Conservation (phyloP, 2,797 vertebrate species). For the Cossypha polioptera region DNA sequence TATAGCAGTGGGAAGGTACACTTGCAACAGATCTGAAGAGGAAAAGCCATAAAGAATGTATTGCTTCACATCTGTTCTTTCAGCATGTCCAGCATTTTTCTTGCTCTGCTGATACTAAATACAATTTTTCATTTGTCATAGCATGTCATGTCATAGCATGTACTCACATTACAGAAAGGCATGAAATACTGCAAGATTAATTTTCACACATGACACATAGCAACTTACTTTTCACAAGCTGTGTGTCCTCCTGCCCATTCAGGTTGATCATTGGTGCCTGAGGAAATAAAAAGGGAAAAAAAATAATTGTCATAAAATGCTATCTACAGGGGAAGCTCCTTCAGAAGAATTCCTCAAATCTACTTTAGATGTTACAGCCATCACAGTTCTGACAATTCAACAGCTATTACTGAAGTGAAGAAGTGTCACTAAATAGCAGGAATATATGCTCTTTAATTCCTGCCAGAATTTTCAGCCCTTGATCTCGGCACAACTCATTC, state of each 20-base stretch:
- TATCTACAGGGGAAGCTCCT: neutral
- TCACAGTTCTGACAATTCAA: neutral
- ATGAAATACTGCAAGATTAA: neutral
- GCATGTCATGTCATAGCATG: too few relatives aligned
- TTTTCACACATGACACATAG: neutral
- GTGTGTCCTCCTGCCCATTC: conserved; percentile 38
- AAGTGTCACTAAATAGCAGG: neutral
- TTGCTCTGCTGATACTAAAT: neutral
- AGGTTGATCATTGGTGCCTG: conserved; percentile 58
- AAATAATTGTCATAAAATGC: neutral
- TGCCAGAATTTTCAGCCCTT: neutral
- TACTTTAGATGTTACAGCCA: neutral
- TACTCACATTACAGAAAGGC: neutral
- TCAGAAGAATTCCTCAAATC: neutral
- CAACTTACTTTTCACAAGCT: conserved; percentile 74
- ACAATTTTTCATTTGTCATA: neutral
- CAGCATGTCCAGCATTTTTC: neutral
- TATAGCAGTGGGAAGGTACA: neutral
- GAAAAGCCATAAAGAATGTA: neutral
- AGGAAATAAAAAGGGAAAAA: neutral
- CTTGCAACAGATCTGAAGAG: neutral
- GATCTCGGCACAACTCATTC: neutral
- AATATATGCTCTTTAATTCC: neutral
- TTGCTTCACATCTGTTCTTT: neutral
- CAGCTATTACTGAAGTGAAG: neutral